Percentiles rank a stretch among this genome's conserved stretches.
Conservation (phyloP, 2,113 vertebrate species). For the Chionodraco myersi region DNA sequence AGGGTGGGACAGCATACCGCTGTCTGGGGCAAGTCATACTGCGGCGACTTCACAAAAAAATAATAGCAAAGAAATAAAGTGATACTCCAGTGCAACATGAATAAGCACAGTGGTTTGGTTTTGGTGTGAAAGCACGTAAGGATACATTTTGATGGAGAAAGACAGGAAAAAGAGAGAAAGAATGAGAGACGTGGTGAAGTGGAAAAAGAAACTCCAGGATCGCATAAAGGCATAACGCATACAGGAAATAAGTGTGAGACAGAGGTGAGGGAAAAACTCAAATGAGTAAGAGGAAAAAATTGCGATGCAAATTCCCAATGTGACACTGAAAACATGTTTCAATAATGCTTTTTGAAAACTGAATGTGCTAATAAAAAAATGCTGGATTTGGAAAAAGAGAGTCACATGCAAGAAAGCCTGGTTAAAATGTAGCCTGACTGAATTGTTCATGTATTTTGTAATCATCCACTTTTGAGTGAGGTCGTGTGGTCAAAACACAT, state of each 20-base stretch:
- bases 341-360: no score
- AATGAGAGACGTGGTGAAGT: not conserved
- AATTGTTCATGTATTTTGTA: conserved; percentile 21
- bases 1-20: conserved; percentile 70
- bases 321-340: no score
- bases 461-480: conserved; percentile 9
- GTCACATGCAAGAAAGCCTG: conserved; percentile 20
- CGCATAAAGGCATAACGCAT: conserved; percentile 14
- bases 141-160: conserved; percentile 43
- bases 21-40: conserved; percentile 75
- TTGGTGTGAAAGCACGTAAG: conserved; percentile 57
- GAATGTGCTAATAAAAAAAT: no score
- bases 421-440: conserved; percentile 25
- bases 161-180: conserved; percentile 6
- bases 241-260: conserved; percentile 7
- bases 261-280: not conserved
- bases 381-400: not conserved
- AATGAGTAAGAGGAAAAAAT: conserved; percentile 7
- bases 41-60: conserved; percentile 69
- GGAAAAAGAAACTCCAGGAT: not conserved
- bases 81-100: conserved; percentile 71
- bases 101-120: conserved; percentile 69
- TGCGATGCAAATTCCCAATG: no score
- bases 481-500: conserved; percentile 33
- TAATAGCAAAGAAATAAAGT: conserved; percentile 68